A percentile compares a stretch with the other conserved stretches of the same genome.
phyloP scores from a whole-genome alignment of 2,888 invertebrate species.

The Conomelus anceps region DNA sequence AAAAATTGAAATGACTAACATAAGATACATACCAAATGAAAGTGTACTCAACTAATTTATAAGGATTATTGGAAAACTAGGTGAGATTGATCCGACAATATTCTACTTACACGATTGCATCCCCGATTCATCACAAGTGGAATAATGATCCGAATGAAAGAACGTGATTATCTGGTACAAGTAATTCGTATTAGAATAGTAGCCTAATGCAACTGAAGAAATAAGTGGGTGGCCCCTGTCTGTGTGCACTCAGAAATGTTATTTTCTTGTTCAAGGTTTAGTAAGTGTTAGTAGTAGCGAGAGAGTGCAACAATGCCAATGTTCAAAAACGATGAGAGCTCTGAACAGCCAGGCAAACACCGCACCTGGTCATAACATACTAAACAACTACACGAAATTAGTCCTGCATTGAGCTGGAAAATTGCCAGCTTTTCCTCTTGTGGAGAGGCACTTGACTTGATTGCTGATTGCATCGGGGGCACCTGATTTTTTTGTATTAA shows the following conservation, averaged over 20 bases:
- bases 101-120: background rate
- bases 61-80: background rate
- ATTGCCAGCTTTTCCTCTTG: background rate
- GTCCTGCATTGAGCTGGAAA: background rate
- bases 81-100: background rate
- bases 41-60: background rate
- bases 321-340: background rate
- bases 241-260: background rate
- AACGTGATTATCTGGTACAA: background rate
- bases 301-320: background rate
- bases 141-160: background rate
- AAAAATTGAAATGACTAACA: background rate
- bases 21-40: background rate
- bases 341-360: no score
- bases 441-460: background rate
- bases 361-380: background rate
- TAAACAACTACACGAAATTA: background rate
- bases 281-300: background rate
- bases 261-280: background rate
- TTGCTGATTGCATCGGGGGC: background rate
- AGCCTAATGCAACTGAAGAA: no score
- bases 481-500: background rate
- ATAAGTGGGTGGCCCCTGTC: background rate
- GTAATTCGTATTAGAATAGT: background rate
- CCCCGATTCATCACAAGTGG: background rate